A percentile compares a stretch with the other conserved stretches of the same genome.
These are phyloP conservation scores for Ericerus pela DNA, from an alignment of 1,140 invertebrate species.

Conservation along the genomic window DNA sequence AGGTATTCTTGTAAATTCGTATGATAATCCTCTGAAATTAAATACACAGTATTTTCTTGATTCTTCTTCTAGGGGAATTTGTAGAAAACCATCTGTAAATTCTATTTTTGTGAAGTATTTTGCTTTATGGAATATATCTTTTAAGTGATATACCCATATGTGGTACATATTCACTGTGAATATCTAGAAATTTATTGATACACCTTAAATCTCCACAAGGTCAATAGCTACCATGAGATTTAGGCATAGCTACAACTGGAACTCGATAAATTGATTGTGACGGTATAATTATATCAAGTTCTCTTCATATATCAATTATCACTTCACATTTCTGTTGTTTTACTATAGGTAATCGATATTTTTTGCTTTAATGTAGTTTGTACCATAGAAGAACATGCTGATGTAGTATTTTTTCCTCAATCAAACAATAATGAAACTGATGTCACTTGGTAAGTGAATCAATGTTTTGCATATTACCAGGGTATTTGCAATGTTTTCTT, in stretches of 20 bases:
- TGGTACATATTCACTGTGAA: not conserved
- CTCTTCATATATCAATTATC: no score
- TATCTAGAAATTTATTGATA: not conserved
- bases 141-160: not conserved
- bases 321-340: no score
- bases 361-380: no score
- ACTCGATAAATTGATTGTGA: not conserved
- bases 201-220: not conserved
- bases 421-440: no score
- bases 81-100: not conserved
- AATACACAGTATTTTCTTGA: not conserved
- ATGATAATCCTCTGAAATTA: not conserved
- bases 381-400: no score
- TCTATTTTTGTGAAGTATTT: constrained; percentile 6
- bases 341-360: no score
- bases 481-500: no score
- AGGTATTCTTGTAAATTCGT: not conserved
- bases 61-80: not conserved
- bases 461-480: no score
- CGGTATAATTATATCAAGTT: no score
- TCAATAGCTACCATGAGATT: not conserved
- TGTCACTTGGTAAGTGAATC: no score
- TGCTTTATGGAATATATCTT: not conserved
- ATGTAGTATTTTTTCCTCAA: no score
- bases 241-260: not conserved